Evolutionary conservation across 2,888 invertebrate genomes (phyloP), one percentile per base, ranked within the genome.

Genomic region (Oligia latruncula): DNA sequence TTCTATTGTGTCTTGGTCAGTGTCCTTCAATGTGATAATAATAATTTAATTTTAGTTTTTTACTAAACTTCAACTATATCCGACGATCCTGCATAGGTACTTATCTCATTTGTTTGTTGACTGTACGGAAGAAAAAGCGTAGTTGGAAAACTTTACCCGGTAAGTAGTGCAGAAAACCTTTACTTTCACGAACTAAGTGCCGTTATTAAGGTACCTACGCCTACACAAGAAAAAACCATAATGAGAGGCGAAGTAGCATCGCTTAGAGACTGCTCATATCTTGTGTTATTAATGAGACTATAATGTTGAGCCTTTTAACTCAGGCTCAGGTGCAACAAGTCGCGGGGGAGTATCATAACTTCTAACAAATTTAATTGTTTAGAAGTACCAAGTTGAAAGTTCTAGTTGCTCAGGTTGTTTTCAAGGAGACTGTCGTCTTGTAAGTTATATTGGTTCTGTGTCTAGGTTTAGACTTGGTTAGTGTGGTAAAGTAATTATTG

Each of bases 291-390:
- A 91, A 92, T 89, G 88, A 87, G 89, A 88, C 88, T 87, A 88
- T 71, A 77, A 82, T 88, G 78, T 81, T 76, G 90, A 88, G 88
- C 90, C 92, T 92, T 91, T 92, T 92, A 92, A 92, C 88, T 79
- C 74, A 78, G 88, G 66, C 90, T 74, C 92, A 92, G 92, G 91
- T 92, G 92, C 85, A 89, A 55, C 77, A 46, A 80, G 84, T 80
- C 84, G 80, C 79, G 83, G 66, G 80, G 86, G 86, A 86, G 86
- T 79, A 81, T 80, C 90, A 87, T 91, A 90, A 92, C 89, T 92
- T 90, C 67, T 62, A 87, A 85, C 84, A 85, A 91, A 91, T 91
- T 90, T 88, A 90, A 91, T 91, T 91, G 89, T 88, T 87, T 81
- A 75, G 75, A 89, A 90, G 88, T 85, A 88, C 68, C 60, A 87